Base-by-base conservation (phyloP, 1,140 invertebrate species). In the Camponotus floridanus region DNA sequence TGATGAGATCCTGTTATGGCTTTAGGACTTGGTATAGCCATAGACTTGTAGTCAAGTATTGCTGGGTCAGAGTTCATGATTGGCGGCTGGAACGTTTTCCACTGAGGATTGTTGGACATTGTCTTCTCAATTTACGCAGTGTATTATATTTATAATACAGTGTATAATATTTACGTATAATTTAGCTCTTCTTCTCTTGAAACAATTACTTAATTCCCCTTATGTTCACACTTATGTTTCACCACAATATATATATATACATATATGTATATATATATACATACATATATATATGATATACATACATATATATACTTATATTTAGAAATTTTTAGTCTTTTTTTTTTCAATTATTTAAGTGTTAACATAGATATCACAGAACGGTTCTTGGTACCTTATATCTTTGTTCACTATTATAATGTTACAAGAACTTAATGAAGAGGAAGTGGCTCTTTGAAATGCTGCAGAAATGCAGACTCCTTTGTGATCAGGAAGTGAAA, bases 21-120 rank as follows among this genome's bases (percentile, higher is more conserved):
- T 87, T 94, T 95, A 71, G 93, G 90, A 90, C 92, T 95, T 85
- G 94, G 92, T 94, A 95, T 94, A 87, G 95, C 95, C 96, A 96
- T 96, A 93, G 96, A 95, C 94, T 97, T 97, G 93, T 96, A 97
- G 91, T 97, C 97, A 92, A 97, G 95, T 94, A 97, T 97, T 94
- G 97, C 96, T 92, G 97, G 96, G 94, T 97, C 97, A 94, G 97
- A 96, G 94, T 96, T 96, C 95, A 96, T 95, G 92, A 96, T 95
- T 96, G 97, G 97, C 97, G 98, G 97, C 97, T 98, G 97, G 97
- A 98, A 98, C 94, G 96, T 96, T 96, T 98, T 98, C 98, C 98
- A 98, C 97, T 98, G 97, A 97, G 97, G 97, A 97, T 97, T 97
- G 95, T 96, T 97, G 94, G 97, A 97, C 97, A 98, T 97, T 95